Base-by-base conservation (phyloP, 1,140 invertebrate species). In the Lasaia peninsularis region DNA sequence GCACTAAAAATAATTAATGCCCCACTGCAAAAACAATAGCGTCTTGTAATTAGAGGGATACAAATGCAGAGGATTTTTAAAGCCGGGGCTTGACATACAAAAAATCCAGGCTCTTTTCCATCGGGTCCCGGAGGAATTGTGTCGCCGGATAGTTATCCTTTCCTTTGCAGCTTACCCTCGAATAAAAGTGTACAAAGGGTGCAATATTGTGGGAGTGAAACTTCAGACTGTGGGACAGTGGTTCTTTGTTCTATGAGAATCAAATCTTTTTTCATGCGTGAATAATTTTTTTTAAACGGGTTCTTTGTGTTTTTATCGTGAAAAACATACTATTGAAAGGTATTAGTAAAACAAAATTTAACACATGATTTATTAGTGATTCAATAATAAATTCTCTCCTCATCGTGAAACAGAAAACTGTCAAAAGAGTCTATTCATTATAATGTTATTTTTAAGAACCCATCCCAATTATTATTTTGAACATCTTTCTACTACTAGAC, bases 1-100 rank as follows among this genome's bases (percentile, higher is more conserved):
- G 53, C 53, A 56, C 53, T 56, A 56, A 56, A 44, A 56, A 56
- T 56, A 56, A 56, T 56, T 56, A 56, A 56, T 56, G 53, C 37
- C 9, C 37, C 53, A 56, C 35, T 44, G 40, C 10, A 48, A 44
- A 52, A 28, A 56, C 37, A 56, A 56, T 44, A 31, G 53, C 28
- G 35, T 21, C 53, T 56, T 44, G 21, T 56, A 48, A 56, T 56
- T 56, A 40, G 53, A 56, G 35, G 53, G 35, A 28, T 56, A 44
- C 2, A 48, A 56, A 56, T 28, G 10, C 28, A 35, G 37, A 33
- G 51, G 24, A 18, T 33, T 34, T 52, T 33, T 32, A 20, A 33
- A 33, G 28, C 14, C 14, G 18, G 32, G 14, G 4, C 32, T 48
- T 48, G 44, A 48, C 44, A 48, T 48, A 44, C 11, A 48, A 48